phyloP scores from a whole-genome alignment of 2,888 invertebrate genomes.

The Rhyacophila evoluta region DNA sequence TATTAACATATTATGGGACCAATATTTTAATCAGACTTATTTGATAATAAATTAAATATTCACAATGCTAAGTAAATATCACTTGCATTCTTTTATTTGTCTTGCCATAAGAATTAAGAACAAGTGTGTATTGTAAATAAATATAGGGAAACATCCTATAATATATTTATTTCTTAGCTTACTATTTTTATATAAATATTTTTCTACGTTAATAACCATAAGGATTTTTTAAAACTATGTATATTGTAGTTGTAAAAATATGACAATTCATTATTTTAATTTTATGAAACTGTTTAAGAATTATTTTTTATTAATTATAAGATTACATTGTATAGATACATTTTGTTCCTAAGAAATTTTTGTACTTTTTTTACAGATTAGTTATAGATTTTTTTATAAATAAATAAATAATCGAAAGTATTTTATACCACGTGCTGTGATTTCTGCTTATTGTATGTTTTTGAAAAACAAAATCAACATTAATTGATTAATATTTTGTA shows the following conservation, averaged over 20 bases:
- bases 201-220: no score
- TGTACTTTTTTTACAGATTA: constrained; percentile 13
- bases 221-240: neutral
- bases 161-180: neutral
- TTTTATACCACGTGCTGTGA: constrained; percentile 22
- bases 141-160: neutral
- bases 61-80: neutral
- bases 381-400: neutral
- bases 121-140: neutral
- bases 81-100: neutral
- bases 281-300: neutral
- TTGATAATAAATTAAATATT: no score
- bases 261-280: constrained; percentile 1
- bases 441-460: neutral
- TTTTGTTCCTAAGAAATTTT: constrained; percentile 20
- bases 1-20: no score
- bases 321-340: neutral
- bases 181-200: neutral
- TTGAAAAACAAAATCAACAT: no score
- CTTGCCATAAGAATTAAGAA: constrained; percentile 11
- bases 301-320: neutral
- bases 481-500: no score
- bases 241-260: neutral
- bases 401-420: constrained; percentile 1
- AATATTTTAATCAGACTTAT: no score